Evolutionary conservation across 2,113 vertebrate species (phyloP), one percentile per base, ranked within the genome.

Genomic region (Pelecanoides urinatrix): DNA sequence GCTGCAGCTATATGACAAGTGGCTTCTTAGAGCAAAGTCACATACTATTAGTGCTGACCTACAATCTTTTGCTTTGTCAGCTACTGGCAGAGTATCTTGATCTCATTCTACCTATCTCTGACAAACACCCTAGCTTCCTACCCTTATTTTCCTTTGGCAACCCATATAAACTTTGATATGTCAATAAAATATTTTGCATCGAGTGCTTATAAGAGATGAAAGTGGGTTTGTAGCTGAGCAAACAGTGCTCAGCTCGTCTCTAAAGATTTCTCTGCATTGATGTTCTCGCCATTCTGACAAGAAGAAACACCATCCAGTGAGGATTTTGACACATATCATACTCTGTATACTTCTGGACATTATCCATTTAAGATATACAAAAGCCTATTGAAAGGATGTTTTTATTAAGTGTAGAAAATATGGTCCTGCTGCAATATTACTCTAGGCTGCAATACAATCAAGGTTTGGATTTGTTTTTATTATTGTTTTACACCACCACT

Each of bases 11-110:
- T 42, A 15, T 79, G 74, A 96, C 86, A 89, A 90, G 56, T 59
- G 80, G 53, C 81, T 95, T 92, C 87, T 95, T 86, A 68, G 74
- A 94, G 53, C 86, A 88, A 92, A 95, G 95, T 88, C 63, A 16
- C 75, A 52, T 79, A 55, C 85, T 80, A 9, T 93, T 93, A 95
- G 32, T 19, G 67, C 93, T 93, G 90, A 88, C 62, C 93, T 90
- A 30, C 81, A 88, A 52, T 73, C 42, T 92, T 92, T 72, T 86
- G 59, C 55, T 86, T 94, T 92, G 86, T 91, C 91, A 94, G 86
- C 68, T 89, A 56, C 89, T 76, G 66, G 73, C 84, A 87, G 80
- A 66, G 50, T 58, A 45, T 94, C 84, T 85, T 61, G 80, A 92
- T 92, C 76, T 91, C 4, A 0, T 66, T 76, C 73, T 95, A 79